Evolutionary conservation across 2,888 invertebrate genomes (phyloP), one percentile per base, ranked within the genome.

Genomic region (Rotaria magnacalcarata): DNA sequence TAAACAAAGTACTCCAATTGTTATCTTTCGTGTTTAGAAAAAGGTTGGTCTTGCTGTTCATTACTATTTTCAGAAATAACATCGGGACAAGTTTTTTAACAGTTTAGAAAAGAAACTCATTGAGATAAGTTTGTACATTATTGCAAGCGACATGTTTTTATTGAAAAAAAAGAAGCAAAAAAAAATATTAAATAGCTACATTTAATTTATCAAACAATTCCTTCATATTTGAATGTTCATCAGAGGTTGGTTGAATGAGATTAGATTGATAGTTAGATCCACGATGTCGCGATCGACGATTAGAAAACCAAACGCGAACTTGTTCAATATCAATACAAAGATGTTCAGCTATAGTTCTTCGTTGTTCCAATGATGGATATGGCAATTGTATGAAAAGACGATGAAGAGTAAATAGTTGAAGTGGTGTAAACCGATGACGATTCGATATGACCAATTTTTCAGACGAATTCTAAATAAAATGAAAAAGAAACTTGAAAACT

Each of bases 311-410:
- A 27, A 67, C 16, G 4, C 67, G 67, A 41, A 67, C 67, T 67
- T 67, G 67, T 67, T 67, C 67, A 11, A 19, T 34, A 67, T 67
- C 67, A 34, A 67, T 34, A 16, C 34, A 1, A 41, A 67, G 67
- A 34, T 67, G 67, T 34, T 67, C 67, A 34, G 67, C 67, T 7
- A 41, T 41, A 7, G 34, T 6, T 4, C 67, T 34, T 2, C 67
- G 67, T 67, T 67, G 34, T 41, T 67, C 67, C 7, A 67, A 67
- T 67, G 67, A 67, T 67, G 67, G 67, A 67, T 67, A 67, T 67
- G 67, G 67, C n/a, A 67, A 19, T 41, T 67, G 27, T 3, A 67
- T 16, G 34, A 67, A 67, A 34, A 67, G 19, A 41, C 67, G 67
- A 67, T 67, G 67, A 16, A 67, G 34, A 14, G 67, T 67, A 19